These are phyloP conservation scores for Arnoldichthys spilopterus DNA, from an alignment of 2,797 vertebrate species.

Conservation along the genomic window DNA sequence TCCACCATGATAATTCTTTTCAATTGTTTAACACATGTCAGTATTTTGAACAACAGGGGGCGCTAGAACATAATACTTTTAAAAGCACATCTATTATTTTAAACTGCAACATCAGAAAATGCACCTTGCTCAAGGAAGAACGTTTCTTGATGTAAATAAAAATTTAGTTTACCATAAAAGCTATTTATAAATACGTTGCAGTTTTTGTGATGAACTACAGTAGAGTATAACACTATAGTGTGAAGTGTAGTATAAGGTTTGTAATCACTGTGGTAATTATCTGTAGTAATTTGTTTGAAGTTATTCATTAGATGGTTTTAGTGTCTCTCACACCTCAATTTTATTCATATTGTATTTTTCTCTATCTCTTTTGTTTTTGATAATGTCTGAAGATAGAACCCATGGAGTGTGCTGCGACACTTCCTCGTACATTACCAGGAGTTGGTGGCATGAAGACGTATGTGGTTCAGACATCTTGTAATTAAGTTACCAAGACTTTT, in stretches of 20 bases:
- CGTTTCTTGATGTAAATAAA: background rate
- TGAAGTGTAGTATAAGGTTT: too few species aligned
- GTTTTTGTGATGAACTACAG: background rate
- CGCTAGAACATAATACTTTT: slow-evolving; percentile 76
- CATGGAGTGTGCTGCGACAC: slow-evolving; percentile 55
- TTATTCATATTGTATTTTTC: background rate
- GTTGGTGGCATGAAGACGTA: slow-evolving; percentile 73
- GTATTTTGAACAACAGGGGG: slow-evolving; percentile 76
- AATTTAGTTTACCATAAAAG: background rate
- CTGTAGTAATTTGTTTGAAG: background rate
- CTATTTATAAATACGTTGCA: background rate
- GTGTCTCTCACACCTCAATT: background rate
- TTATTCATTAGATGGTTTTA: background rate
- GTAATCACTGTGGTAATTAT: background rate
- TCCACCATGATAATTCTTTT: slow-evolving; percentile 56
- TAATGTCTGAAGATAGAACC: slow-evolving; percentile 51
- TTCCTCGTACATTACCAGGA: slow-evolving; percentile 62
- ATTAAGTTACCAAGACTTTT: background rate
- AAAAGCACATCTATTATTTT: background rate
- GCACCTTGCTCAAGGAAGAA: slow-evolving; percentile 8
- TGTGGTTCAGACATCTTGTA: slow-evolving; percentile 41
- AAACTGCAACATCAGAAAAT: background rate
- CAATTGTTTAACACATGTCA: slow-evolving; percentile 41
- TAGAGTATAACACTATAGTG: background rate
- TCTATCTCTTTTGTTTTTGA: slow-evolving; percentile 67